Conservation (phyloP, 2,888 invertebrate species). For the Ochropacha duplaris region DNA sequence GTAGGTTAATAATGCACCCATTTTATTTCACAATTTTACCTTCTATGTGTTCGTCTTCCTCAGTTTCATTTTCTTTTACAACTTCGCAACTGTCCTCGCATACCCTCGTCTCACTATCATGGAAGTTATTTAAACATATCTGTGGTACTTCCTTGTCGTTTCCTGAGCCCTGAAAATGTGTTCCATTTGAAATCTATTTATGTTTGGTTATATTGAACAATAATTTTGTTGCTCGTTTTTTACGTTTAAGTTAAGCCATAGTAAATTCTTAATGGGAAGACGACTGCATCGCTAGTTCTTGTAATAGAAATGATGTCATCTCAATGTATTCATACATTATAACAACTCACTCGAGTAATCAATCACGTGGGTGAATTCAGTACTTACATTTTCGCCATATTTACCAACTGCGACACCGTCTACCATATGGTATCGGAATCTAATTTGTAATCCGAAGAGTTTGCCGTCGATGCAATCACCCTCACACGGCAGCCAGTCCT, state of each 20-base stretch:
- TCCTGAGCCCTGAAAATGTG: slow-evolving; percentile 36
- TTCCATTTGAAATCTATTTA: background rate
- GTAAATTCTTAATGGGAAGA: too few species aligned
- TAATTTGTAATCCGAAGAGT: slow-evolving; percentile 48
- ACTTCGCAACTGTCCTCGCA: slow-evolving; percentile 53
- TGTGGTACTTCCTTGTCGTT: slow-evolving; percentile 40
- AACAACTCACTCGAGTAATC: too few species aligned
- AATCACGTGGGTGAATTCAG: too few species aligned
- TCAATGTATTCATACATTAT: too few species aligned
- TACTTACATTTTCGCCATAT: slow-evolving; percentile 39
- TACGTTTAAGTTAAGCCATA: too few species aligned
- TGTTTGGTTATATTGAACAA: too few species aligned
- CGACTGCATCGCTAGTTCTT: too few species aligned
- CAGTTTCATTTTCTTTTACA: slow-evolving; percentile 24
- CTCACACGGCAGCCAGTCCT: slow-evolving; percentile 62
- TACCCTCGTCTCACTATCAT: slow-evolving; percentile 34
- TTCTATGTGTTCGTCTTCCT: slow-evolving; percentile 7
- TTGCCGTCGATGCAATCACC: slow-evolving; percentile 54
- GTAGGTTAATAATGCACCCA: background rate
- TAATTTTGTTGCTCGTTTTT: too few species aligned
- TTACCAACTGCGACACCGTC: slow-evolving; percentile 47
- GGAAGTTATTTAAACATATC: slow-evolving; percentile 40
- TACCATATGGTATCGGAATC: slow-evolving; percentile 58
- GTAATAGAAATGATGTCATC: too few species aligned
- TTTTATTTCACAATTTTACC: background rate